Percentiles rank a stretch among this genome's conserved stretches.
Conservation (phyloP, 2,797 vertebrate genomes). For the Xenentodon cancila region DNA sequence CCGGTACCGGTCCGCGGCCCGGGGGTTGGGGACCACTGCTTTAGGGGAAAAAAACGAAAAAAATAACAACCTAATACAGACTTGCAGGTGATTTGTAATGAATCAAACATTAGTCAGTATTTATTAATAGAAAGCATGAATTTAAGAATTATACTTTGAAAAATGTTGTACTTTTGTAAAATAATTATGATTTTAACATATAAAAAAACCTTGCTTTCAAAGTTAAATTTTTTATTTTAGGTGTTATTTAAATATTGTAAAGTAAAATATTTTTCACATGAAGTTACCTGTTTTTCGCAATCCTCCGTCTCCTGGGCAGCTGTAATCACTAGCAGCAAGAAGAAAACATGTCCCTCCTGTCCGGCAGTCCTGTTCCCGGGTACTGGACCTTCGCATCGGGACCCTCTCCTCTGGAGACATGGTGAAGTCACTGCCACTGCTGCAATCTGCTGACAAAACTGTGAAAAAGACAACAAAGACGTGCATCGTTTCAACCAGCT, state of each 20-base stretch:
- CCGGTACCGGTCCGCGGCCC: too few relatives aligned
- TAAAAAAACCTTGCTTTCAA: neutral
- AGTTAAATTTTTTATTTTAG: neutral
- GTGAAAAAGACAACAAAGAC: constrained; percentile 30
- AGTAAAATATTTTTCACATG: neutral
- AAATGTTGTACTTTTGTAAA: too few relatives aligned
- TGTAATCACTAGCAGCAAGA: constrained; percentile 93
- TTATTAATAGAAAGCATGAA: constrained; percentile 8
- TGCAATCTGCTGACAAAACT: constrained; percentile 95
- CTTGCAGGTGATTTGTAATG: constrained; percentile 14
- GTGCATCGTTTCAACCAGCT: too few relatives aligned
- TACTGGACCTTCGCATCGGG: constrained; percentile 92
- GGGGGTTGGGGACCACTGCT: too few relatives aligned
- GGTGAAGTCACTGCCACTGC: constrained; percentile 93
- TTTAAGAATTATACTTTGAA: too few relatives aligned
- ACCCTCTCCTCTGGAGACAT: constrained; percentile 91
- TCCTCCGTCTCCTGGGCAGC: constrained; percentile 90
- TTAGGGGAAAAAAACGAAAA: neutral
- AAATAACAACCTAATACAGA: constrained; percentile 4
- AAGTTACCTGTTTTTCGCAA: constrained; percentile 91
- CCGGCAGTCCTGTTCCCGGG: constrained; percentile 91
- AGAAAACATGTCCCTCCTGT: constrained; percentile 94
- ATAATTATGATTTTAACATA: too few relatives aligned
- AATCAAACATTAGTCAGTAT: constrained; percentile 1
- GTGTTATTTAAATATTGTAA: neutral